Base-by-base conservation (phyloP, 2,888 invertebrate species). In the Acronicta aceris region DNA sequence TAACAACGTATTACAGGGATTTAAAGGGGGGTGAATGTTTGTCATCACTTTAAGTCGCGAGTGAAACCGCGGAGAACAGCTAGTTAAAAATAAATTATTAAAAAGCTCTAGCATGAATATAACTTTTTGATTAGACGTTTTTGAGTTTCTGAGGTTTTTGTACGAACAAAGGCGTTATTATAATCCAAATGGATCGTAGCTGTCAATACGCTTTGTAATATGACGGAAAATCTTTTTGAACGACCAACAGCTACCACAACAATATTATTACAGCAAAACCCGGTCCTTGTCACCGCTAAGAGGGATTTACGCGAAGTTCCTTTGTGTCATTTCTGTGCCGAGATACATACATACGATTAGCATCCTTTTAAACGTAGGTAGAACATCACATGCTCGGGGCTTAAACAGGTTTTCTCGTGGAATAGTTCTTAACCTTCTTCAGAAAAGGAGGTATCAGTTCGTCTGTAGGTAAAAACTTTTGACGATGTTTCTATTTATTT, bases 251-350 rank as follows among this genome's bases (percentile, higher is more conserved):
- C 56, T 36, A 59, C 63, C 70, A 55, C 77, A 74, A 66, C 66
- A 55, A 62, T 53, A 76, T 72, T 53, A 76, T 71, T 69, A 65
- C 63, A 50, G 71, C 58, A 56, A 38, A 53, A 47, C 42, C 40
- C 27, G 17, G 42, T 51, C 59, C 59, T 48, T 71, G 65, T 61
- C 58, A 58, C 71, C 74, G 46, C 68, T 69, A 68, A 76, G 62
- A 72, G 53, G 64, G 65, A 68, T 65, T 74, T 74, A 70, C 70
- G 46, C 61, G 53, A 63, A 77, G 66, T 66, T 68, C 65, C 68
- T 71, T 73, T 77, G 69, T 62, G 58, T 61, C 52, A 77, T 72
- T 72, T 74, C 59, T 55, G 43, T 66, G 40, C 46, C 30, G 40
- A 65, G 48, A 59, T 72, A 63, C 16, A 25, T 51, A 12, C 16